Evolutionary conservation across 2,888 invertebrate species (phyloP).

Genomic region (Theodoxus fluviatilis): DNA sequence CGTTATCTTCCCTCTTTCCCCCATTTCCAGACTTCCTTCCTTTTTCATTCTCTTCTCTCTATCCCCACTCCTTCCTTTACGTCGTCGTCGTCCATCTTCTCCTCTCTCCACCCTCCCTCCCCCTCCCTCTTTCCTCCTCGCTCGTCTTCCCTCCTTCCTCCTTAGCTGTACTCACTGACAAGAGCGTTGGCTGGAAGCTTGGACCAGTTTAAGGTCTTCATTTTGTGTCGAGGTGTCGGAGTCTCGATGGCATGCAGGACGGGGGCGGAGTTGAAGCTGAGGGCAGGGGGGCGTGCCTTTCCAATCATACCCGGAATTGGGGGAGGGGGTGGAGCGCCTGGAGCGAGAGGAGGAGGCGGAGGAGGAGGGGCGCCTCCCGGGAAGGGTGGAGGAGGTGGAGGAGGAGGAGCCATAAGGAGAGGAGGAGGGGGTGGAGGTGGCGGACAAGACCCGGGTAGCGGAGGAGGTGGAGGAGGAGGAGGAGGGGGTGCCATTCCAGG

Average conservation of each 20-base stretch:
- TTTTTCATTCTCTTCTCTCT: too few relatives aligned
- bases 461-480: constrained; percentile 61
- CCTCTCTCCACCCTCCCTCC: too few relatives aligned
- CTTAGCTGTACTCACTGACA: constrained; percentile 39
- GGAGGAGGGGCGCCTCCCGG: constrained; percentile 55
- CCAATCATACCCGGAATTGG: constrained; percentile 39
- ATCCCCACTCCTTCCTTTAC: too few relatives aligned
- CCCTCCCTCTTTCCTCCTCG: too few relatives aligned
- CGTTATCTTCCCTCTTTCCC: too few relatives aligned
- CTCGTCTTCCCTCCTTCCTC: too few relatives aligned
- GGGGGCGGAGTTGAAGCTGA: constrained; percentile 45
- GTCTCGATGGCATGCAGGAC: constrained; percentile 67
- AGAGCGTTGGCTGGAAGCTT: constrained; percentile 77
- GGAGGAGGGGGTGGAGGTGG: constrained; percentile 32
- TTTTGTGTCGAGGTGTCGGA: constrained; percentile 91
- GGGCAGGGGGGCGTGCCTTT: constrained; percentile 32
- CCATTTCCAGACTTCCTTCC: too few relatives aligned
- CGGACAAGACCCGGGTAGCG: constrained; percentile 38
- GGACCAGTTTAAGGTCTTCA: constrained; percentile 98
- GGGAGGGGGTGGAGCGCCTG: constrained; percentile 34
- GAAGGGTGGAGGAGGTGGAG: constrained; percentile 60
- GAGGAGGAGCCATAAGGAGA: constrained; percentile 49
- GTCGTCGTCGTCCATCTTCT: too few relatives aligned
- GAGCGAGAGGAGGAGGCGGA: constrained; percentile 47
- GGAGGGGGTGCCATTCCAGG: constrained; percentile 40